Conservation (phyloP, 2,113 vertebrate species). For the Caranx melampygus region DNA sequence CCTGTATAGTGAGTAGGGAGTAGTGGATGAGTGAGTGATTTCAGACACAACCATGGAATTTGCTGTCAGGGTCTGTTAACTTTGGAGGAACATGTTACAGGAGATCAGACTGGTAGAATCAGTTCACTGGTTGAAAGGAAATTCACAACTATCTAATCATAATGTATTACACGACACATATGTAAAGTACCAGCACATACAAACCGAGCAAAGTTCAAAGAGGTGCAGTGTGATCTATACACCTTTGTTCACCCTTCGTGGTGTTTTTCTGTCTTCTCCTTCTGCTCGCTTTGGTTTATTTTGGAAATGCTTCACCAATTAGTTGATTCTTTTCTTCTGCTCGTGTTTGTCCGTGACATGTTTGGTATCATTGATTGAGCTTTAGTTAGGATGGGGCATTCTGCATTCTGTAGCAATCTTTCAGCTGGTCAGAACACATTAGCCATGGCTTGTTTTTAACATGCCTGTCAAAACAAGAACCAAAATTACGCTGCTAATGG, state of each 20-base stretch:
- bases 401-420: constrained; percentile 15
- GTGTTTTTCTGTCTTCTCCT: background rate
- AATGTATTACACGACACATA: background rate
- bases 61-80: too few species aligned
- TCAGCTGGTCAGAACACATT: constrained; percentile 17
- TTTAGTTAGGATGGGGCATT: background rate
- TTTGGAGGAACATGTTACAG: too few species aligned
- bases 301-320: constrained; percentile 33
- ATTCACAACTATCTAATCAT: constrained; percentile 21
- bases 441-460: constrained; percentile 29
- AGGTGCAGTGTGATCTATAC: constrained; percentile 34
- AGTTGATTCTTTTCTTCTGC: background rate
- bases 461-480: constrained; percentile 43
- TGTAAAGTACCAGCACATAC: constrained; percentile 21
- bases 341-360: constrained; percentile 6
- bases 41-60: too few species aligned
- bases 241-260: background rate
- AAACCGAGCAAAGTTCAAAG: constrained; percentile 6
- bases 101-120: too few species aligned
- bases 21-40: too few species aligned
- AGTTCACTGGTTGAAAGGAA: background rate
- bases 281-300: background rate
- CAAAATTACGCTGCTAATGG: constrained; percentile 46
- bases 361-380: constrained; percentile 26
- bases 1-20: too few species aligned